Evolutionary conservation across 1,140 invertebrate species (phyloP), one percentile per base, ranked within the genome.

Genomic region (Drosophila baimaii): DNA sequence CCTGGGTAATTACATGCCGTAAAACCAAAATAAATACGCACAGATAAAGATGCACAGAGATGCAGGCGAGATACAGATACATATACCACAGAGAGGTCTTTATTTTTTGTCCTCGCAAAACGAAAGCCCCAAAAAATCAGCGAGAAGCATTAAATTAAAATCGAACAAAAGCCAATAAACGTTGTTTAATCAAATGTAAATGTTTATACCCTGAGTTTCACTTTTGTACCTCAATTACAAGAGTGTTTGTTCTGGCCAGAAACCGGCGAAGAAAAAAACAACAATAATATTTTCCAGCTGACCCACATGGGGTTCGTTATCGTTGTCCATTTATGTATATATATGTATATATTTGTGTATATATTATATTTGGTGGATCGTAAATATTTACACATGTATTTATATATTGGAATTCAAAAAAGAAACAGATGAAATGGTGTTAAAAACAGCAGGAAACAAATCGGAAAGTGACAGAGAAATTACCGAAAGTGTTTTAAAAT

Each of bases 11-110:
- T 86, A 86, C 79, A 83, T 72, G 83, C 79, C 75, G 76, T 78
- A 75, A 84, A 79, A 61, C 66, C 76, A 86, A 80, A 83, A 72
- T 84, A 85, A 88, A 86, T 86, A 86, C 83, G 83, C 82, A 82
- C 83, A 88, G 79, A 79, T 82, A 88, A 79, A 88, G 54, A 62
- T 61, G 71, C 39, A 64, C 41, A 47, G 56, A 62, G 51, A 66
- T 77, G 52, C 77, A 54, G 31, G n/a, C 31, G 63, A 66, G 44
- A 47, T 64, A 69, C 44, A 59, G 61, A 76, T 46, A 58, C 33
- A n/a, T n/a, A n/a, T n/a, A n/a, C n/a, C n/a, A n/a, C 33, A 2
- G 13, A 25, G 56, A 17, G 46, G 25, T 56, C 31, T 63, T 55
- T 46, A 37, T 69, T 44, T 58, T 49, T 76, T 68, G 46, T 44